Conservation (phyloP, 2,888 invertebrate genomes). For the Amphipyra tragopoginis region DNA sequence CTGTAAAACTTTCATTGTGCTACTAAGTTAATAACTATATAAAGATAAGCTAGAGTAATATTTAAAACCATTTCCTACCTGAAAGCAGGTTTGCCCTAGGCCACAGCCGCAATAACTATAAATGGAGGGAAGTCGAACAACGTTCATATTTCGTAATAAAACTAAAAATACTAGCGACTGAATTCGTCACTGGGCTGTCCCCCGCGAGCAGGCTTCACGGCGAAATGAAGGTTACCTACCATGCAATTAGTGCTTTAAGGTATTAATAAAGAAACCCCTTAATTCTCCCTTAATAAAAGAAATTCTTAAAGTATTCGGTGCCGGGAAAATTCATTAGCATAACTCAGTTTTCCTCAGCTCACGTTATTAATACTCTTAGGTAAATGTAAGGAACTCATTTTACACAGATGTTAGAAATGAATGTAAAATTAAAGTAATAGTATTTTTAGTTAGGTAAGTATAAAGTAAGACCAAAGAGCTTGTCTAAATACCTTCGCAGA, state of each 20-base stretch:
- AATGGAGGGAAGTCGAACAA: slow-evolving; percentile 12
- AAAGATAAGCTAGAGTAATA: slow-evolving; percentile 5
- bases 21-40: slow-evolving; percentile 5
- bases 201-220: slow-evolving; percentile 66
- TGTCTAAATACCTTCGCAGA: slow-evolving; percentile 55
- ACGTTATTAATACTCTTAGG: slow-evolving; percentile 53
- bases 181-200: slow-evolving; percentile 67
- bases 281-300: slow-evolving; percentile 75
- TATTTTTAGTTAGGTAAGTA: slow-evolving; percentile 46
- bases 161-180: slow-evolving; percentile 15
- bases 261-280: slow-evolving; percentile 81
- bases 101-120: slow-evolving; percentile 7
- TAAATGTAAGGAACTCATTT: slow-evolving; percentile 37
- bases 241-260: slow-evolving; percentile 77
- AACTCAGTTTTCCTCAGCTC: slow-evolving; percentile 50
- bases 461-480: slow-evolving; percentile 51
- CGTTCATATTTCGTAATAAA: slow-evolving; percentile 12
- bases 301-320: slow-evolving; percentile 66
- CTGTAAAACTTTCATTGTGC: slow-evolving; percentile 22
- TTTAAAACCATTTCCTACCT: slow-evolving; percentile 7
- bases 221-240: slow-evolving; percentile 75
- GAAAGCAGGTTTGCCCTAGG: slow-evolving; percentile 16
- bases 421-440: slow-evolving; percentile 41
- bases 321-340: slow-evolving; percentile 61
- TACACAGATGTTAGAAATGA: slow-evolving; percentile 31